These are phyloP conservation scores for Lutjanus campechanus DNA, from an alignment of 2,797 vertebrate species.

Conservation along the genomic window DNA sequence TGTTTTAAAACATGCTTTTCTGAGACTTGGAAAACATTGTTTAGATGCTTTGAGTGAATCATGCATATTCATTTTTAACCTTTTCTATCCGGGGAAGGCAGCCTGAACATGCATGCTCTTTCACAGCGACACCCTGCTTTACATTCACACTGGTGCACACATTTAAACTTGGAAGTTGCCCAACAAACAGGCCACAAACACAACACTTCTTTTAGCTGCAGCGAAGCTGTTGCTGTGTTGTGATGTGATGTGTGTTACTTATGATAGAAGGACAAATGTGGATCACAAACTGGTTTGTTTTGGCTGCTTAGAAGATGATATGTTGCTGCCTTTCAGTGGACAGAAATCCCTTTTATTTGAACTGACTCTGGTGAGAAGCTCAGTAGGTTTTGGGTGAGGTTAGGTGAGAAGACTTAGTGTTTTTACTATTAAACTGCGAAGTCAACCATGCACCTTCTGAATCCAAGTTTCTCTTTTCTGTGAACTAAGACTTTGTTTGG, in stretches of 20 bases:
- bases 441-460: no score
- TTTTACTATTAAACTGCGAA: not conserved
- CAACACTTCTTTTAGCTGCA: conserved; percentile 7
- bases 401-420: not conserved
- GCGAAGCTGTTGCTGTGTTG: conserved; percentile 1
- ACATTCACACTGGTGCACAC: conserved; percentile 39
- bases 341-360: conserved; percentile 16
- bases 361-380: not conserved
- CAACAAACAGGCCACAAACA: conserved; percentile 24
- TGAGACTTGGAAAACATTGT: not conserved
- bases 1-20: conserved; percentile 1
- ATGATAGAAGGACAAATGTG: conserved; percentile 13
- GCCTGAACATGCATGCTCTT: conserved; percentile 29
- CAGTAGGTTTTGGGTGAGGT: not conserved
- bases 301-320: not conserved
- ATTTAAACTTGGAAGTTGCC: conserved; percentile 32
- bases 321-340: not conserved
- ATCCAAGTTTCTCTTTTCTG: no score
- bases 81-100: conserved; percentile 21
- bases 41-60: conserved; percentile 4
- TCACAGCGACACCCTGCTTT: conserved; percentile 36
- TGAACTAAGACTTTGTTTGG: no score
- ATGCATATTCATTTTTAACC: conserved; percentile 64
- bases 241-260: conserved; percentile 2
- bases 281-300: conserved; percentile 5